Evolutionary conservation across 2,797 vertebrate species (phyloP).

Genomic region (Helostoma temminkii): DNA sequence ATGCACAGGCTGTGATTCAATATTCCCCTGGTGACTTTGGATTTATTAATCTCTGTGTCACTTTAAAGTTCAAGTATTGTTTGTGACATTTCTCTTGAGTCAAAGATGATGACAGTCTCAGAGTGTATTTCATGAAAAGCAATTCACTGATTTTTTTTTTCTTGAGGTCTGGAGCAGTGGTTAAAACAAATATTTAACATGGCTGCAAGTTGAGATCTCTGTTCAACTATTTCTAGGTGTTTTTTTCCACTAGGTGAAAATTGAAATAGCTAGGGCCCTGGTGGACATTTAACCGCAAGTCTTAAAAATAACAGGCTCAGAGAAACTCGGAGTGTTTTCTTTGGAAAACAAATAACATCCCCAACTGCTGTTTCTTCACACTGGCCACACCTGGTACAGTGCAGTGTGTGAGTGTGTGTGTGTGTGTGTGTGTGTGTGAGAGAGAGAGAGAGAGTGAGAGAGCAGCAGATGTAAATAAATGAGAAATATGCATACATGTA

Average conservation of each 20-base stretch:
- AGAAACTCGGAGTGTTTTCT: slow-evolving; percentile 72
- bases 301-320: slow-evolving; percentile 79
- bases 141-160: slow-evolving; percentile 30
- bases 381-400: slow-evolving; percentile 59
- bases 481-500: slow-evolving; percentile 25
- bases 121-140: slow-evolving; percentile 52
- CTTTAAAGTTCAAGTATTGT: slow-evolving; percentile 46
- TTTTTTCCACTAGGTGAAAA: slow-evolving; percentile 72
- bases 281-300: slow-evolving; percentile 69
- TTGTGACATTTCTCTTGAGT: slow-evolving; percentile 57
- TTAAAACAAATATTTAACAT: slow-evolving; percentile 78
- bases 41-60: slow-evolving; percentile 39
- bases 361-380: slow-evolving; percentile 67
- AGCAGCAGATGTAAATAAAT: slow-evolving; percentile 15
- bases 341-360: slow-evolving; percentile 81
- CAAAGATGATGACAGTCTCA: slow-evolving; percentile 39
- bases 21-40: slow-evolving; percentile 23
- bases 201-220: slow-evolving; percentile 53
- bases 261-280: slow-evolving; percentile 67
- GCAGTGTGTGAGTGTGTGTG: slow-evolving; percentile 40
- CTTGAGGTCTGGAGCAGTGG: slow-evolving; percentile 48
- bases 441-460: no score
- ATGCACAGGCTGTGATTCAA: slow-evolving; percentile 33
- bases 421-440: no score
- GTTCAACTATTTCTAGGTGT: slow-evolving; percentile 73